A percentile compares a stretch with the other conserved stretches of the same genome.
These are phyloP conservation scores for Drosophila neonasuta DNA, from an alignment of 2,888 invertebrate genomes.

Conservation along the genomic window DNA sequence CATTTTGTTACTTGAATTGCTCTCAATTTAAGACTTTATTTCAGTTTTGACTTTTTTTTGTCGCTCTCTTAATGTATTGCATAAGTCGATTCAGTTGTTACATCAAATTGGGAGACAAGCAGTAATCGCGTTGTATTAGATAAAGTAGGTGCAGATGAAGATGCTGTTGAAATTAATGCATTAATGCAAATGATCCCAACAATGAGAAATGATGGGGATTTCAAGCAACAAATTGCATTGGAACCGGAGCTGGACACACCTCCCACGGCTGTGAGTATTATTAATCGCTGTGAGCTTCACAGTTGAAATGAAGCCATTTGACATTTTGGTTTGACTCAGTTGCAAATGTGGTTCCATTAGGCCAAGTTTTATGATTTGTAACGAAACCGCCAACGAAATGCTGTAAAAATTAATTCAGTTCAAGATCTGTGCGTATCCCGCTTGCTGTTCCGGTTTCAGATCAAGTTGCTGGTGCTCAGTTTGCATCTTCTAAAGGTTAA, in stretches of 20 bases:
- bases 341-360: conserved; percentile 51
- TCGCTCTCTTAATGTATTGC: neutral
- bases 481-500: conserved; percentile 59
- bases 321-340: conserved; percentile 43
- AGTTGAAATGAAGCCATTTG: conserved; percentile 42
- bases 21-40: neutral
- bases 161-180: conserved; percentile 22
- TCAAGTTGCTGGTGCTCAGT: neutral
- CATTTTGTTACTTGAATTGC: neutral
- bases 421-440: conserved; percentile 52
- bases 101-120: conserved; percentile 3
- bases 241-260: conserved; percentile 51
- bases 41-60: neutral
- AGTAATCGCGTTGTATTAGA: neutral
- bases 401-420: conserved; percentile 61
- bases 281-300: conserved; percentile 33
- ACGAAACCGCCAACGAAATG: conserved; percentile 1
- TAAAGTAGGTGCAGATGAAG: conserved; percentile 9
- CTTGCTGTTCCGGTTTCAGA: conserved; percentile 49
- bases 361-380: conserved; percentile 20
- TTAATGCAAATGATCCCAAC: conserved; percentile 23
- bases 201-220: conserved; percentile 37
- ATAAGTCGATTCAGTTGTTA: neutral
- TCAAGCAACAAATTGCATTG: conserved; percentile 37
- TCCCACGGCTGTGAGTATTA: conserved; percentile 37